Conservation (phyloP, 2,113 vertebrate species). For the Colius striatus region DNA sequence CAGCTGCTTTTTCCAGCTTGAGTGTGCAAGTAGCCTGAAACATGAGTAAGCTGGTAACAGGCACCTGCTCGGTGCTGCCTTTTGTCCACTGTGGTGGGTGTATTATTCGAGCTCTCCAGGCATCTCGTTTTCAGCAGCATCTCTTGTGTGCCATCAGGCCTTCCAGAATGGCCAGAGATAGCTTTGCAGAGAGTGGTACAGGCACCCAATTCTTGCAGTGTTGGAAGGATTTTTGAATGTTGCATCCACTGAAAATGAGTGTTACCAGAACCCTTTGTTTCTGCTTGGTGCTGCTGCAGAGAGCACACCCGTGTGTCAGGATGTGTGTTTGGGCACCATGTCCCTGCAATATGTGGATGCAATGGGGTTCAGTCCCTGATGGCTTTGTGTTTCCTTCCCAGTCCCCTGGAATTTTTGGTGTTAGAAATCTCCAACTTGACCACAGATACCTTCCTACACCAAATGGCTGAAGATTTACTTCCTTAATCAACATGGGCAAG, state of each 20-base stretch:
- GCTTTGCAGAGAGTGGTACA: background rate
- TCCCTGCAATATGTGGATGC: rapidly evolving
- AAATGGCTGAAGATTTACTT: background rate
- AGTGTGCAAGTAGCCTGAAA: background rate
- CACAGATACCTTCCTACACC: background rate
- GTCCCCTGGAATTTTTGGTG: background rate
- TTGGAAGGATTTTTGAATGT: background rate
- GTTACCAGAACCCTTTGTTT: background rate
- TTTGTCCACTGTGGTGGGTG: background rate
- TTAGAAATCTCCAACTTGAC: background rate
- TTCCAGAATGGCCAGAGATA: background rate
- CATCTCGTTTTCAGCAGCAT: background rate
- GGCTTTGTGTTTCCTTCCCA: background rate
- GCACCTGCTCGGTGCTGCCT: background rate
- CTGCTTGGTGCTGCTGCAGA: background rate
- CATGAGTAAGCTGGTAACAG: background rate
- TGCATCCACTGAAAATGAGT: rapidly evolving
- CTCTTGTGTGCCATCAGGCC: background rate
- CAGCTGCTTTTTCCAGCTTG: background rate
- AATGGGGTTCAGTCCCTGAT: background rate
- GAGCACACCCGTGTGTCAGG: background rate
- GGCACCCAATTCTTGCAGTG: background rate
- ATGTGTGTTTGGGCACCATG: background rate
- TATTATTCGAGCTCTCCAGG: background rate
- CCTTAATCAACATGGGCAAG: background rate